Evolutionary conservation across 2,888 invertebrate genomes (phyloP).

Genomic region (Yponomeuta evonymella): DNA sequence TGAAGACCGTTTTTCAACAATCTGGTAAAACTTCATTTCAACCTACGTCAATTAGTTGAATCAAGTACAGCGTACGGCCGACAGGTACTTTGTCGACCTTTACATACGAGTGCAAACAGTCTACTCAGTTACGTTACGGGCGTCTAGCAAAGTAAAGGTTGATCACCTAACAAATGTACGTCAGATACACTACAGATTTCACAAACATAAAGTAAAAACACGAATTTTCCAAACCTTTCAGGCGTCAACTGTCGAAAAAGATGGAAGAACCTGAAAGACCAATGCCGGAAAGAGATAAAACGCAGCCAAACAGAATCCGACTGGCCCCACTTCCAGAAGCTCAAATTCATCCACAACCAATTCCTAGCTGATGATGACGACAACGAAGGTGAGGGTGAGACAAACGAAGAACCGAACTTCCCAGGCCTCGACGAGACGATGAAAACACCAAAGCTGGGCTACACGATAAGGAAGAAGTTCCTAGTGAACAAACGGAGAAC

Average conservation of each 20-base stretch:
- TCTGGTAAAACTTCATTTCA: too few species aligned
- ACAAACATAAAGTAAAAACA: too few species aligned
- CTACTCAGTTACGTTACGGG: too few species aligned
- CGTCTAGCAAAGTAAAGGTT: too few species aligned
- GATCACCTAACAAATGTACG: too few species aligned
- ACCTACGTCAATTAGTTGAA: too few species aligned
- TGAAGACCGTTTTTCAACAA: too few species aligned
- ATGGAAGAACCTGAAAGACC: constrained; percentile 72
- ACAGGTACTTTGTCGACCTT: too few species aligned
- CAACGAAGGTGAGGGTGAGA: constrained; percentile 42
- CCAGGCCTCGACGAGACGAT: constrained; percentile 59
- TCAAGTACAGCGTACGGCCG: too few species aligned
- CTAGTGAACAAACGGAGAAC: constrained; percentile 62
- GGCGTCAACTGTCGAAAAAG: constrained; percentile 64
- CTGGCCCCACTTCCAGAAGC: constrained; percentile 63
- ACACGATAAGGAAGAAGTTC: constrained; percentile 64
- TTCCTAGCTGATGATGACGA: constrained; percentile 58
- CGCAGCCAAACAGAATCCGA: constrained; percentile 58
- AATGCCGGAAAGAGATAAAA: constrained; percentile 69
- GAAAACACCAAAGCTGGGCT: constrained; percentile 61
- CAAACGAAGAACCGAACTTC: constrained; percentile 56
- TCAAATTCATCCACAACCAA: constrained; percentile 64
- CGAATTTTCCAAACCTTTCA: constrained; percentile 32
- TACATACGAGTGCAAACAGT: too few species aligned
- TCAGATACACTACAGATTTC: too few species aligned